Evolutionary conservation across 2,113 vertebrate genomes (phyloP), one percentile per base, ranked within the genome.

Genomic region (Thinocorus orbignyianus): DNA sequence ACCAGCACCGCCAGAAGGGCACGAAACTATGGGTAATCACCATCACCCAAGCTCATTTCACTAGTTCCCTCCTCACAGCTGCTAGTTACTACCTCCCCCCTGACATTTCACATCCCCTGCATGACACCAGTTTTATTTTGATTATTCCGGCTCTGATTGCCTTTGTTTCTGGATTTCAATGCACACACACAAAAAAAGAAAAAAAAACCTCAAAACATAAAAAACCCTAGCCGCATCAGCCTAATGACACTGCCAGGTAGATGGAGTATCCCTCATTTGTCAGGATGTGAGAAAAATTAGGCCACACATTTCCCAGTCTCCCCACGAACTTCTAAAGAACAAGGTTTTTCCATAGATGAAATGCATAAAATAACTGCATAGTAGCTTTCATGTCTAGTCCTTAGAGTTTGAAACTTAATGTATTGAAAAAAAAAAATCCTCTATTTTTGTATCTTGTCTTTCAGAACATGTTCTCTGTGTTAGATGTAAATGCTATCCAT

Each of bases 1-100:
- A 51, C 25, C 64, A 11, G 78, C 57, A 0, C 77, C 13, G 70
- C 90, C 69, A 51, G 77, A 28, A 42, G 57, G 79, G 24, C 42
- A 26, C 0, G 1, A 23, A 15, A 26, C 9, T 0, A 55, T 10
- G 49, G n/a, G 26, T 1, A 11, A 35, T 42, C 3, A 1, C 52
- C 7, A 5, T 13, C 46, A 18, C 14, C 1, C 24, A 24, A 17
- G 31, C 42, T 46, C 25, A 8, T n/a, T 71, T 70, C 17, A 13
- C 57, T 9, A 2, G 8, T 18, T 54, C 39, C 23, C n/a, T 52
- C 44, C 84, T 25, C 28, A 3, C 33, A 39, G 54, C 81, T 46
- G 39, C 6, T 19, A 9, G 24, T 51, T 23, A 13, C 42, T 15
- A 6, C 42, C 54, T 55, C 35, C 48, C 19, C 49, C 61, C 35